phyloP scores from a whole-genome alignment of 2,797 vertebrate genomes.

The Catamblyrhynchus diadema region DNA sequence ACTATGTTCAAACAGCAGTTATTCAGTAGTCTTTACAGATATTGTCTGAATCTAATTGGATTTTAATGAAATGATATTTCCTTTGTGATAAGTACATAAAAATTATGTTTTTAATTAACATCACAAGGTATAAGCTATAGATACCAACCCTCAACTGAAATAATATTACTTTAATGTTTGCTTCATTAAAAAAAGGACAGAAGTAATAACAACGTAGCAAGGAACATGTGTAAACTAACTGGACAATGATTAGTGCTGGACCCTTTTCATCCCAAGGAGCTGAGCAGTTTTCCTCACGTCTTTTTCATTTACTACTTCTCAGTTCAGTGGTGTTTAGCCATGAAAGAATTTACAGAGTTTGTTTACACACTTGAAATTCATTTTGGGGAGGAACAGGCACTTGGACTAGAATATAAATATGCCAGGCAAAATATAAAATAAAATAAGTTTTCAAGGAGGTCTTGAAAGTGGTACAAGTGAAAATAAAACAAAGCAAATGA shows the following conservation, averaged over 20 bases:
- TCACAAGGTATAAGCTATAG: slow-evolving; percentile 85
- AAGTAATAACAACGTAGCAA: slow-evolving; percentile 67
- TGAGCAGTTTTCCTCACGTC: background rate
- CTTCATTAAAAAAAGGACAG: slow-evolving; percentile 81
- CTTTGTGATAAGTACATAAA: slow-evolving; percentile 97
- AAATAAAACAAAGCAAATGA: background rate
- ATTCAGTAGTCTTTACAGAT: slow-evolving; percentile 92
- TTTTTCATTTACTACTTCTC: slow-evolving; percentile 35
- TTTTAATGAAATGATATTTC: slow-evolving; percentile 97
- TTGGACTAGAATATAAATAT: background rate
- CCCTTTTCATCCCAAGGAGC: slow-evolving; percentile 45
- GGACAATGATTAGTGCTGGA: slow-evolving; percentile 58
- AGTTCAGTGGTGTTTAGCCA: slow-evolving; percentile 15
- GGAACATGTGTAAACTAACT: slow-evolving; percentile 65
- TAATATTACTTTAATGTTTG: slow-evolving; percentile 89
- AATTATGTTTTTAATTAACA: slow-evolving; percentile 98
- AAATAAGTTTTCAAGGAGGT: background rate
- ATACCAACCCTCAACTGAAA: slow-evolving; percentile 78
- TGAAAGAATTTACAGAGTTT: slow-evolving; percentile 50
- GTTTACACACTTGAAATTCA: slow-evolving; percentile 29
- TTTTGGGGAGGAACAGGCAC: background rate
- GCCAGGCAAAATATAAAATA: background rate
- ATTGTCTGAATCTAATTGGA: slow-evolving; percentile 96
- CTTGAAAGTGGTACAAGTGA: background rate
- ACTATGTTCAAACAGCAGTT: slow-evolving; percentile 93